Percentiles rank a stretch among this genome's conserved stretches.
phyloP scores from a whole-genome alignment of 2,113 vertebrate species.

The Diadophis punctatus region DNA sequence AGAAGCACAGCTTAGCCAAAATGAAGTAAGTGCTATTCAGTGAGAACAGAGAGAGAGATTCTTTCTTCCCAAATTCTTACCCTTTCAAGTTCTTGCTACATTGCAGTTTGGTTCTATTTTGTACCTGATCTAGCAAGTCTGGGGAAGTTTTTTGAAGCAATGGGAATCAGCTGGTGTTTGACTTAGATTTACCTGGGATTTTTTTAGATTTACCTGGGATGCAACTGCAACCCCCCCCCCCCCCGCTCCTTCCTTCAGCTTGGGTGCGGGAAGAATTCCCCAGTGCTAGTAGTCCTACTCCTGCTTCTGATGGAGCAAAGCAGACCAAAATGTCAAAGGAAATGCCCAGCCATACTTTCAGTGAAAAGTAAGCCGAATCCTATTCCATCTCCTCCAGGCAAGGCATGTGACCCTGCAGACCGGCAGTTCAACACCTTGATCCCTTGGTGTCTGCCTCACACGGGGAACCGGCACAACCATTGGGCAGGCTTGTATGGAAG shows the following conservation, averaged over 20 bases:
- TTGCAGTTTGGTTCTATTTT: background rate
- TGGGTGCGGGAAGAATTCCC: background rate
- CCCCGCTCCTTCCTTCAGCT: background rate
- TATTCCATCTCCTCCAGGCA: slow-evolving; percentile 62
- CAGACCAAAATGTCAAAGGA: background rate
- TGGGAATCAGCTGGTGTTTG: background rate
- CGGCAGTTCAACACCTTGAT: slow-evolving; percentile 95
- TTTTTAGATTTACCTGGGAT: background rate
- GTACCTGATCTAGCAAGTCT: background rate
- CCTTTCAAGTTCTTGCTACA: background rate
- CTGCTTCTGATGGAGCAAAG: background rate
- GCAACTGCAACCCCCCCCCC: background rate
- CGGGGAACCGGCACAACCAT: slow-evolving; percentile 95
- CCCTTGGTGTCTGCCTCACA: slow-evolving; percentile 96
- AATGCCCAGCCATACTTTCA: accelerated
- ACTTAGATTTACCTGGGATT: background rate
- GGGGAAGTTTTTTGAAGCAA: background rate
- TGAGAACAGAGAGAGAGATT: background rate
- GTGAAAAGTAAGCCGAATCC: background rate
- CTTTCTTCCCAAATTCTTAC: background rate
- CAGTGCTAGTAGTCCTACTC: background rate
- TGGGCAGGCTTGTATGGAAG: slow-evolving; percentile 95
- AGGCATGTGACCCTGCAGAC: slow-evolving; percentile 83
- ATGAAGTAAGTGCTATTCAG: background rate
- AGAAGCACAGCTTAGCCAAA: background rate